These are phyloP conservation scores for Pempheris klunzingeri DNA, from an alignment of 2,797 vertebrate genomes.

Conservation along the genomic window DNA sequence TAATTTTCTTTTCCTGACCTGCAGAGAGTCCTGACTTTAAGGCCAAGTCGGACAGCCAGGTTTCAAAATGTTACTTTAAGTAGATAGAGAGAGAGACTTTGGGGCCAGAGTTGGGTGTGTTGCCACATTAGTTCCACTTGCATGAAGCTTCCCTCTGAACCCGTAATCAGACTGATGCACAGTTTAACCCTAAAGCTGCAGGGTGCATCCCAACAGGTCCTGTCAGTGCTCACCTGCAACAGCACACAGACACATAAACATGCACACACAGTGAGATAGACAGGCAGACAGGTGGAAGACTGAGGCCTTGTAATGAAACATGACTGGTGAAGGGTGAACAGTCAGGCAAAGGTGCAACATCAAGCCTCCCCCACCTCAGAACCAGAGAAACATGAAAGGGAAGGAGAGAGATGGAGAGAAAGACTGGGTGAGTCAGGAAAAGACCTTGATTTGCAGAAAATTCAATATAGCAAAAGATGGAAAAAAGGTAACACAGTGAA, in stretches of 20 bases:
- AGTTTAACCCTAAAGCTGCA: conserved; percentile 43
- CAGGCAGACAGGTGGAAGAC: conserved; percentile 54
- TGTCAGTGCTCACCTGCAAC: conserved; percentile 54
- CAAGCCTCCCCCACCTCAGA: conserved; percentile 45
- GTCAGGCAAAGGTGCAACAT: conserved; percentile 60
- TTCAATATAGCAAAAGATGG: conserved; percentile 14
- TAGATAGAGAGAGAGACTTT: background rate
- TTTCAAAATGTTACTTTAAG: too few species aligned
- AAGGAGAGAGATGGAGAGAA: conserved; percentile 11
- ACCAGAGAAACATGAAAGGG: conserved; percentile 47
- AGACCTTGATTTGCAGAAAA: conserved; percentile 45
- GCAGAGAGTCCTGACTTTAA: too few species aligned
- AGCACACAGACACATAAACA: conserved; percentile 8
- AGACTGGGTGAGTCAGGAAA: conserved; percentile 3
- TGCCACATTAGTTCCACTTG: conserved; percentile 16
- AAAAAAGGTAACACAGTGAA: background rate
- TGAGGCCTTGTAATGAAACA: conserved; percentile 71
- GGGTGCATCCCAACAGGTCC: background rate
- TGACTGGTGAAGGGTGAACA: conserved; percentile 70
- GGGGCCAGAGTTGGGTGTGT: background rate
- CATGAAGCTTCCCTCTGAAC: conserved; percentile 21
- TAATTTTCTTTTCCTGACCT: too few species aligned
- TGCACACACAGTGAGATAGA: conserved; percentile 28
- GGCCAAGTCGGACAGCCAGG: too few species aligned
- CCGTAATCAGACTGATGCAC: conserved; percentile 20